Evolutionary conservation across 2,113 vertebrate species (phyloP).

Genomic region (Rhynchopsitta pachyrhyncha): DNA sequence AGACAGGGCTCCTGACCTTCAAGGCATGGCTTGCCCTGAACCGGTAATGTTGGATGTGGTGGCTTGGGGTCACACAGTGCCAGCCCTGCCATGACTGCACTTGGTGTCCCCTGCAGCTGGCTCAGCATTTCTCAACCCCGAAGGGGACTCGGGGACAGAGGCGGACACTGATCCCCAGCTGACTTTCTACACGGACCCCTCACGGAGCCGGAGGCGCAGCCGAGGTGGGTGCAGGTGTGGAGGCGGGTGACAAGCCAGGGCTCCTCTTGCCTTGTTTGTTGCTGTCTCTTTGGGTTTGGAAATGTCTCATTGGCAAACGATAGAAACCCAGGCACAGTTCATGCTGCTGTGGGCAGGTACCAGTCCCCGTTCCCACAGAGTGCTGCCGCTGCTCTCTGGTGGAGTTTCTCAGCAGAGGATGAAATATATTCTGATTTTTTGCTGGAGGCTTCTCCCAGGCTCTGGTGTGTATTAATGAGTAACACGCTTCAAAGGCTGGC

Average conservation of each 20-base stretch:
- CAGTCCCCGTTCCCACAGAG: fast-evolving
- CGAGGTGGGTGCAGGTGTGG: constrained; percentile 78
- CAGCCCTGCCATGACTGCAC: not conserved
- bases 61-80: not conserved
- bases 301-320: not conserved
- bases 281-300: fast-evolving
- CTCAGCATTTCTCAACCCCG: constrained; percentile 96
- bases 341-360: fast-evolving
- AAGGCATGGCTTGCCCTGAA: not conserved
- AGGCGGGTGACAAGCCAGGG: fast-evolving
- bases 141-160: constrained; percentile 94
- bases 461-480: constrained; percentile 27
- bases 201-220: constrained; percentile 91
- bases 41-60: not conserved
- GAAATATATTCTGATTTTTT: not conserved
- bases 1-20: not conserved
- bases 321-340: not conserved
- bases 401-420: not conserved
- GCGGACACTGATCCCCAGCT: constrained; percentile 97
- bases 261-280: not conserved
- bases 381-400: not conserved
- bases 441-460: not conserved
- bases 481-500: not conserved
- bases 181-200: constrained; percentile 97
- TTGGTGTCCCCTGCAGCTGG: constrained; percentile 77